Conservation (phyloP, 2,113 vertebrate species). For the Apaloderma vittatum region DNA sequence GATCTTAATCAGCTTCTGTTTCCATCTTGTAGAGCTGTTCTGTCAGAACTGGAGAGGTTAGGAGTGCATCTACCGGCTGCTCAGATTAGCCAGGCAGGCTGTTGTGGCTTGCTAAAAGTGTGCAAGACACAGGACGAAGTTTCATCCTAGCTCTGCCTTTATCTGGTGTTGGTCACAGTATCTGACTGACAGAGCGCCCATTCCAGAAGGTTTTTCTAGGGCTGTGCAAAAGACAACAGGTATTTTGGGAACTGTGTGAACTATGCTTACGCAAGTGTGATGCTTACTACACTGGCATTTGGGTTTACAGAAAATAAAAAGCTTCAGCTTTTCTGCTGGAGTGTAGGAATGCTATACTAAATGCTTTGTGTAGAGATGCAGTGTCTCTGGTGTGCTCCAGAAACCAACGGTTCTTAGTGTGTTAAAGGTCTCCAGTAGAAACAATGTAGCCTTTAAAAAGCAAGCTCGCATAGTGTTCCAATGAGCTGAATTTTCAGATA, state of each 20-base stretch:
- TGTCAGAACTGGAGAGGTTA: not conserved
- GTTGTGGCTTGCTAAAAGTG: accelerated
- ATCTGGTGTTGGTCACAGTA: not conserved
- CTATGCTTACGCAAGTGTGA: not conserved
- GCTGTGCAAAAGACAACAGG: not conserved
- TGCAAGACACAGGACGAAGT: not conserved
- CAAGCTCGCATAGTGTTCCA: not conserved
- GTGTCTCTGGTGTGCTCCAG: not conserved
- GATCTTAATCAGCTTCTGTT: not conserved
- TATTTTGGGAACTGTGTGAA: not conserved
- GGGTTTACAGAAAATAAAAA: not conserved
- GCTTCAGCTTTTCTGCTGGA: not conserved
- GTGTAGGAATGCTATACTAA: not conserved
- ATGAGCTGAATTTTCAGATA: not conserved
- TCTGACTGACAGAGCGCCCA: accelerated
- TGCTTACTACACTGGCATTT: not conserved
- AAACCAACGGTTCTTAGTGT: not conserved
- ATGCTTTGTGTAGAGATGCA: not conserved
- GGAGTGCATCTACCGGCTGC: not conserved
- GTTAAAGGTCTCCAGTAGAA: not conserved
- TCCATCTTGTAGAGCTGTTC: not conserved
- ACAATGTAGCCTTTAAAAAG: not conserved
- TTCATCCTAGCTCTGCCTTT: not conserved
- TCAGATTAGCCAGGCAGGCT: not conserved
- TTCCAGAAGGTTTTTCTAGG: not conserved